Conservation (phyloP, 2,113 vertebrate genomes). For the Fregetta grallaria region DNA sequence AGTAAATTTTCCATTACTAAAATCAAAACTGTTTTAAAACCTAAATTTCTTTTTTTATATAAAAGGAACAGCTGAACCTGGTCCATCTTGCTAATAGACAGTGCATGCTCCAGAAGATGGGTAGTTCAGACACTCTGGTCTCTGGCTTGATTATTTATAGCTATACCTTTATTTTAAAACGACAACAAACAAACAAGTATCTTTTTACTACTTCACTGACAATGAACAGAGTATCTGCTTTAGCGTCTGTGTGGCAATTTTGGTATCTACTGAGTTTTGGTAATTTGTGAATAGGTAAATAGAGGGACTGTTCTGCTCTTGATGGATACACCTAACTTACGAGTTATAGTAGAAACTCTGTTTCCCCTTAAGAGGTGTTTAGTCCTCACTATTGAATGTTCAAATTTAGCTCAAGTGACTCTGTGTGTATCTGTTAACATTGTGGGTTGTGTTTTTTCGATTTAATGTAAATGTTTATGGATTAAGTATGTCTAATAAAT, state of each 20-base stretch:
- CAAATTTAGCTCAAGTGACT: background rate
- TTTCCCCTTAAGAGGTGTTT: background rate
- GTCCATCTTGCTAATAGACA: background rate
- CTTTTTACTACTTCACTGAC: background rate
- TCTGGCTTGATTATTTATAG: background rate
- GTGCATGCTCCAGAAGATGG: background rate
- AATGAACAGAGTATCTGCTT: background rate
- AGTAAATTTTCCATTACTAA: background rate
- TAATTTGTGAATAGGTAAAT: background rate
- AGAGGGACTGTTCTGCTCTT: background rate
- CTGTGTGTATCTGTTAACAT: background rate
- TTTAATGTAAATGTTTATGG: background rate
- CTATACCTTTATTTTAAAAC: background rate
- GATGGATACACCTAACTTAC: background rate
- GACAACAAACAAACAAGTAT: background rate
- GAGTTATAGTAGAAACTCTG: background rate
- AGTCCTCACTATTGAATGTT: background rate
- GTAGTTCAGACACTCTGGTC: background rate
- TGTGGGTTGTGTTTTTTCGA: background rate
- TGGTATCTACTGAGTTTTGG: background rate
- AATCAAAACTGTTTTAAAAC: background rate
- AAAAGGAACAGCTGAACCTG: background rate
- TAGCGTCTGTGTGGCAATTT: background rate
- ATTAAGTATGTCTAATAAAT: background rate
- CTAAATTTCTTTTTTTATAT: background rate